These are phyloP conservation scores for Zaprionus davidi DNA, from an alignment of 1,140 invertebrate species.

Conservation along the genomic window DNA sequence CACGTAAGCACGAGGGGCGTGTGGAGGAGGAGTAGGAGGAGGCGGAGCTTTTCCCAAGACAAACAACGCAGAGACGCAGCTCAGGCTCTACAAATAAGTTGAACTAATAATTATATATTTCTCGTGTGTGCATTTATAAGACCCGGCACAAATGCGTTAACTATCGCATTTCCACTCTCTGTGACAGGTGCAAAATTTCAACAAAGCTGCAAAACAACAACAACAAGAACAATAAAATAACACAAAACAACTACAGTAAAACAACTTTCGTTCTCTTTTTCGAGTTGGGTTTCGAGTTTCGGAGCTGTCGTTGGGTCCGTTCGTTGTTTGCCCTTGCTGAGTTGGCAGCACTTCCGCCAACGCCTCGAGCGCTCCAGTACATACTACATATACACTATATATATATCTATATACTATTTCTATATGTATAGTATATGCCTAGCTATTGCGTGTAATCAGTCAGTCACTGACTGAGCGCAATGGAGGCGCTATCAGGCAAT, in stretches of 20 bases:
- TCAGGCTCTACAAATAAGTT: neutral
- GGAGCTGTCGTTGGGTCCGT: slow-evolving; percentile 11
- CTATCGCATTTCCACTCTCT: slow-evolving; percentile 35
- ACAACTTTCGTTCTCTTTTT: slow-evolving; percentile 44
- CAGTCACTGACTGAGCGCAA: slow-evolving; percentile 14
- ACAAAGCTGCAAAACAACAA: slow-evolving; percentile 35
- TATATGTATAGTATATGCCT: slow-evolving; percentile 8
- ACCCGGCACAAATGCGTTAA: slow-evolving; percentile 14
- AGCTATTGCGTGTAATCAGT: slow-evolving; percentile 7
- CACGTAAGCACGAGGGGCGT: slow-evolving; percentile 1
- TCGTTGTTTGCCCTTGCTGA: slow-evolving; percentile 19
- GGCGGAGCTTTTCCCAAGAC: neutral
- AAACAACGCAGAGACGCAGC: neutral
- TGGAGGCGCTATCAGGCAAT: slow-evolving; percentile 23
- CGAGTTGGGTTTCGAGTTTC: slow-evolving; percentile 38
- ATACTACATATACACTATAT: neutral
- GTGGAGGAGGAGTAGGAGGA: neutral
- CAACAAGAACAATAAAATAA: neutral
- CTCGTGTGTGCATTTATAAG: neutral
- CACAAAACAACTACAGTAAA: neutral
- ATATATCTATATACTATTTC: neutral
- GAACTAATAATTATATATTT: slow-evolving; percentile 14
- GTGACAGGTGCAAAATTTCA: slow-evolving; percentile 56
- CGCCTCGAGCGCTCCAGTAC: neutral
- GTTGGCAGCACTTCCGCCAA: slow-evolving; percentile 29